phyloP scores from a whole-genome alignment of 2,113 vertebrate species.

The Chelonoidis abingdonii region DNA sequence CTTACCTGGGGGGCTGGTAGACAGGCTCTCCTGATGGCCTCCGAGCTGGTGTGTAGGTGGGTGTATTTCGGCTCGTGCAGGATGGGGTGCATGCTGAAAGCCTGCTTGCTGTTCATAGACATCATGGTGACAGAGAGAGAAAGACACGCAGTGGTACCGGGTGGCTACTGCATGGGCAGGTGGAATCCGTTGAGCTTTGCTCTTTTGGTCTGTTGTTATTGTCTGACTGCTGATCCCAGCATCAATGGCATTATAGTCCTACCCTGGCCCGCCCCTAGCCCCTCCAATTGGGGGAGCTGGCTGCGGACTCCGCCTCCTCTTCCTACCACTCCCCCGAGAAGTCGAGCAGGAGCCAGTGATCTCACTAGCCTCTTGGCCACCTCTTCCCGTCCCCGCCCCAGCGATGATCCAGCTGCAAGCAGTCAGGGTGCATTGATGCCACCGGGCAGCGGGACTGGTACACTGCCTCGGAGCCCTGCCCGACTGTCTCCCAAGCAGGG shows the following conservation, averaged over 20 bases:
- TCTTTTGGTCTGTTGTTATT: slow-evolving; percentile 72
- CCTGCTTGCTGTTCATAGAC: slow-evolving; percentile 97
- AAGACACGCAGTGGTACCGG: slow-evolving; percentile 37
- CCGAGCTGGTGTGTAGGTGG: slow-evolving; percentile 90
- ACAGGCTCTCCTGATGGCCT: slow-evolving; percentile 91
- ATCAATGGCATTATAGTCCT: slow-evolving; percentile 64
- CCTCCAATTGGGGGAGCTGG: slow-evolving; percentile 23
- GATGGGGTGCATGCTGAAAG: slow-evolving; percentile 93
- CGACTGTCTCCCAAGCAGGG: not conserved
- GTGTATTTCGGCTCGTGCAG: slow-evolving; percentile 93
- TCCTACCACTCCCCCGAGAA: not conserved
- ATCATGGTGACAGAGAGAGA: slow-evolving; percentile 83
- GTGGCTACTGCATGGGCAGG: slow-evolving; percentile 40
- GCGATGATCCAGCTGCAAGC: not conserved
- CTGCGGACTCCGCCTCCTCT: slow-evolving; percentile 9
- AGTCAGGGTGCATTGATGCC: slow-evolving; percentile 49
- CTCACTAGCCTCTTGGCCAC: slow-evolving; percentile 9
- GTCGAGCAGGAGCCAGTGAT: not conserved
- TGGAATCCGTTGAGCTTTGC: slow-evolving; percentile 59
- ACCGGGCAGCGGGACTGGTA: slow-evolving; percentile 30
- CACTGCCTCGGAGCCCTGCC: not conserved
- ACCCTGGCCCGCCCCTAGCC: slow-evolving; percentile 37
- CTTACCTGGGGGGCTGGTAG: slow-evolving; percentile 90
- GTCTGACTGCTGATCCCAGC: slow-evolving; percentile 63
- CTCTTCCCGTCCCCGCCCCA: not conserved